Evolutionary conservation across 2,888 invertebrate species (phyloP).

Genomic region (Mesoligia furuncula): DNA sequence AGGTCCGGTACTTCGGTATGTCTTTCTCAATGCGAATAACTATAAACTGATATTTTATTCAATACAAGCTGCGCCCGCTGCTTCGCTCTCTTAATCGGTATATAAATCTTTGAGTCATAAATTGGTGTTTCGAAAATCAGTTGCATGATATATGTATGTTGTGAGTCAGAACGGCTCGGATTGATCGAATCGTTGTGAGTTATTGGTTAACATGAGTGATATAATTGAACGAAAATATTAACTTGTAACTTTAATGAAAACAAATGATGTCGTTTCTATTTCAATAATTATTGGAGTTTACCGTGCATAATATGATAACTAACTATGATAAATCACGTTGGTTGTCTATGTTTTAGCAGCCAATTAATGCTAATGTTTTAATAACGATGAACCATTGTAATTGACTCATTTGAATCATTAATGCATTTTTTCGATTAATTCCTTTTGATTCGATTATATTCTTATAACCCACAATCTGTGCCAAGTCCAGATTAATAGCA

Average conservation of each 20-base stretch:
- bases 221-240: constrained; percentile 28
- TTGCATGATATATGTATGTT: constrained; percentile 45
- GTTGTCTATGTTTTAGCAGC: background rate
- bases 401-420: background rate
- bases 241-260: constrained; percentile 35
- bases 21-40: constrained; percentile 77
- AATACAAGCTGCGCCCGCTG: constrained; percentile 52
- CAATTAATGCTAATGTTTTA: background rate
- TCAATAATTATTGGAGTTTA: constrained; percentile 21
- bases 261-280: constrained; percentile 28
- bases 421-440: background rate
- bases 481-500: background rate
- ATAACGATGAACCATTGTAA: background rate
- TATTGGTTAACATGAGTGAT: constrained; percentile 33
- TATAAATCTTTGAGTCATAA: constrained; percentile 52
- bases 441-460: background rate
- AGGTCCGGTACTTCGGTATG: constrained; percentile 75
- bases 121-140: constrained; percentile 53
- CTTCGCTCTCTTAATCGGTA: constrained; percentile 42
- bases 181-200: constrained; percentile 38
- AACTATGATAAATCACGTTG: background rate
- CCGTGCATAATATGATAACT: background rate
- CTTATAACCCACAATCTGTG: no score
- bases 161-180: constrained; percentile 29
- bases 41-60: constrained; percentile 68